phyloP scores from a whole-genome alignment of 2,888 invertebrate species.

The Harpagoxenus sublaevis region DNA sequence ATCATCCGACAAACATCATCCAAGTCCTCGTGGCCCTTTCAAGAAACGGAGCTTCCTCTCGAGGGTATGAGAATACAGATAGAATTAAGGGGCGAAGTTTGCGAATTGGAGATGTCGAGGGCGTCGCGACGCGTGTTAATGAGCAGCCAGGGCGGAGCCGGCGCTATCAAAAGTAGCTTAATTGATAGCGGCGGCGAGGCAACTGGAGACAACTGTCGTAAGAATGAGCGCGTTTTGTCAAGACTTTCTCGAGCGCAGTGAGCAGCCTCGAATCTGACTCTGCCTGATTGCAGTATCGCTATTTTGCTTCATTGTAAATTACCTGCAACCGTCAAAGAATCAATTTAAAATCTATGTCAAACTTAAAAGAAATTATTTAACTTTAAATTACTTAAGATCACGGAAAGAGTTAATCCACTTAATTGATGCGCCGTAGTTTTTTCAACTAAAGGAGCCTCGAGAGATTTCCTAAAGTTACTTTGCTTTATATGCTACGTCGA shows the following conservation, averaged over 20 bases:
- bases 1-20: conserved; percentile 25
- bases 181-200: conserved; percentile 28
- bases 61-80: conserved; percentile 34
- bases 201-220: conserved; percentile 28
- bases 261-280: neutral
- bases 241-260: neutral
- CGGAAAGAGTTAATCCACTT: neutral
- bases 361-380: neutral
- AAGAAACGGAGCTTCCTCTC: neutral
- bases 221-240: conserved; percentile 17
- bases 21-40: conserved; percentile 1
- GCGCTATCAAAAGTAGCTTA: conserved; percentile 43
- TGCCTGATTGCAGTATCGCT: neutral
- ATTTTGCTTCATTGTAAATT: neutral
- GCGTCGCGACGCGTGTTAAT: conserved; percentile 51
- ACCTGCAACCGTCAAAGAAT: neutral
- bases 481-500: neutral
- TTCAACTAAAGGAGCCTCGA: neutral
- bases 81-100: conserved; percentile 47
- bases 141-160: conserved; percentile 28
- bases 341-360: neutral
- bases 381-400: neutral
- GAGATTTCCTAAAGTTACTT: neutral
- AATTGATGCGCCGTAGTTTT: neutral
- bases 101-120: conserved; percentile 45